Evolutionary conservation across 2,888 invertebrate genomes (phyloP).

Genomic region (Brenthis daphne): DNA sequence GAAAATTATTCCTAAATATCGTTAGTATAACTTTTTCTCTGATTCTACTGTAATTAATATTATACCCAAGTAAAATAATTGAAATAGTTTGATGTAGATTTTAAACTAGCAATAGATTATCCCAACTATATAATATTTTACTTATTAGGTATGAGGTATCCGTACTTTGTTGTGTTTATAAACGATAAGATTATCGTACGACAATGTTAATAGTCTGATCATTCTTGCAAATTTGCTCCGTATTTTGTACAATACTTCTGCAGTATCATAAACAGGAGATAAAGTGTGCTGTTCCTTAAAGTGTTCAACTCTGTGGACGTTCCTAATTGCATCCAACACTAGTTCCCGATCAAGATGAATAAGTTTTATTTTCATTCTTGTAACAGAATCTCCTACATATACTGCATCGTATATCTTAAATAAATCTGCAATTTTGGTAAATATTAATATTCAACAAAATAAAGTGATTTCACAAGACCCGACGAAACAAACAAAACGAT

Average conservation of each 20-base stretch:
- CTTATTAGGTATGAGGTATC: not conserved
- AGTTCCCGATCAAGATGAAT: constrained; percentile 31
- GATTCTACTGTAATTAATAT: too few species aligned
- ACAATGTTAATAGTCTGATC: constrained; percentile 33
- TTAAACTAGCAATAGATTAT: too few species aligned
- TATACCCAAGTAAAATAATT: too few species aligned
- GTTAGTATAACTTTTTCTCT: too few species aligned
- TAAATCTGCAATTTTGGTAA: constrained; percentile 6
- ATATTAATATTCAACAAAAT: not conserved
- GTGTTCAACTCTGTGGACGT: constrained; percentile 40
- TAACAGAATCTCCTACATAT: constrained; percentile 19
- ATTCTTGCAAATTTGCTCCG: constrained; percentile 42
- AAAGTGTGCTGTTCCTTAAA: constrained; percentile 29
- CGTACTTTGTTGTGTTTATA: constrained; percentile 32
- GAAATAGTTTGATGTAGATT: too few species aligned
- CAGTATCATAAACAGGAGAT: constrained; percentile 37
- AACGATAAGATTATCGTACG: constrained; percentile 21
- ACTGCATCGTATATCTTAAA: constrained; percentile 11
- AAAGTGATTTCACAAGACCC: too few species aligned
- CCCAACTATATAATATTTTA: too few species aligned
- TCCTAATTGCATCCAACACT: constrained; percentile 40
- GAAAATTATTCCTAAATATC: too few species aligned
- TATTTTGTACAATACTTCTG: constrained; percentile 40
- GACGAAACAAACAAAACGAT: too few species aligned
- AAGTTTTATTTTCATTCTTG: constrained; percentile 35